phyloP scores from a whole-genome alignment of 2,113 vertebrate genomes.

The Shinisaurus crocodilurus region DNA sequence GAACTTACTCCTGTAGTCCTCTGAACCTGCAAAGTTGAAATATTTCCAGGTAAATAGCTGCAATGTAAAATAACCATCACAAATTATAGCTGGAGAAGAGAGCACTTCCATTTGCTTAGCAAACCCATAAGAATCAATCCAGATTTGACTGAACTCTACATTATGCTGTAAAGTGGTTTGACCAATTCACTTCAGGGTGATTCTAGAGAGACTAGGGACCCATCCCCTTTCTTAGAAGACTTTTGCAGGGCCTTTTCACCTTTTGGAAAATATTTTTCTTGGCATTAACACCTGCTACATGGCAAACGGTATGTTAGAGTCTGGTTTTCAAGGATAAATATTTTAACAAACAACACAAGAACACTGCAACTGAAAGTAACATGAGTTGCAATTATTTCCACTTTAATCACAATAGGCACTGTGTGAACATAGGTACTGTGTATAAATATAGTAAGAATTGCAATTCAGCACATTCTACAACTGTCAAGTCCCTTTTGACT shows the following conservation, averaged over 20 bases:
- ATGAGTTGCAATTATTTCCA: slow-evolving; percentile 67
- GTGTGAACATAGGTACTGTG: slow-evolving; percentile 53
- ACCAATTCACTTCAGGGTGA: slow-evolving; percentile 24
- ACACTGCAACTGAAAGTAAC: slow-evolving; percentile 59
- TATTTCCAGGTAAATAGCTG: slow-evolving; percentile 27
- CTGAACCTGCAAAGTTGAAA: slow-evolving; percentile 84
- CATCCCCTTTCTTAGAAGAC: slow-evolving; percentile 2
- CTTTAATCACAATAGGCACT: slow-evolving; percentile 73
- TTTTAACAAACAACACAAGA: slow-evolving; percentile 57
- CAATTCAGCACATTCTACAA: slow-evolving; percentile 65
- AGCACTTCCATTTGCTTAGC: neutral
- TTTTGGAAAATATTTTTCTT: neutral
- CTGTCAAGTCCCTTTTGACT: slow-evolving; percentile 71
- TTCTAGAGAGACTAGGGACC: slow-evolving; percentile 28
- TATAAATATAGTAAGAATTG: slow-evolving; percentile 63
- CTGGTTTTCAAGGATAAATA: too few relatives aligned
- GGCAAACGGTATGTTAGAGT: neutral
- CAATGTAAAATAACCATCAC: slow-evolving; percentile 18
- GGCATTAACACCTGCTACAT: neutral
- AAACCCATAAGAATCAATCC: neutral
- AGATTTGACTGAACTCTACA: neutral
- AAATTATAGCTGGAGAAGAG: neutral
- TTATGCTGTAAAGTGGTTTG: slow-evolving; percentile 6
- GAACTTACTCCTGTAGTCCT: slow-evolving; percentile 93
- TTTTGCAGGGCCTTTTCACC: slow-evolving; percentile 39